Evolutionary conservation across 2,113 vertebrate species (phyloP).

Genomic region (Pampusana beccarii): DNA sequence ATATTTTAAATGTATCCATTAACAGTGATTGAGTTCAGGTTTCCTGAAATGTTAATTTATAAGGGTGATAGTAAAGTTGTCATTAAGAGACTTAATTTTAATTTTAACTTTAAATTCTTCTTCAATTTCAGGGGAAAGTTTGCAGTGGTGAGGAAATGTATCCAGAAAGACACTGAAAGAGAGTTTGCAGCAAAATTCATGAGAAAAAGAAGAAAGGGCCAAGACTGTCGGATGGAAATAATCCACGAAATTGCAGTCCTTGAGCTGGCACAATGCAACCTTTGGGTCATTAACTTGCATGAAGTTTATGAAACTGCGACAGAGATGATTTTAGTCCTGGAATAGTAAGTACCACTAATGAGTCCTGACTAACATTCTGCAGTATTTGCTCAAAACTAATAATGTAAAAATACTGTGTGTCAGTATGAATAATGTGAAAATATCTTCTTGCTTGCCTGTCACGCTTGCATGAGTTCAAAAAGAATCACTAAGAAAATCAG

Average conservation of each 20-base stretch:
- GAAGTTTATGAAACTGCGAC: constrained; percentile 91
- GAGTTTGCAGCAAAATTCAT: constrained; percentile 95
- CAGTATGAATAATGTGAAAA: background rate
- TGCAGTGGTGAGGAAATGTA: constrained; percentile 94
- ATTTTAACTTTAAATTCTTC: background rate
- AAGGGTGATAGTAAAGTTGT: background rate
- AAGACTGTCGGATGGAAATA: constrained; percentile 91
- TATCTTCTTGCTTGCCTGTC: background rate
- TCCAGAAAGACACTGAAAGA: constrained; percentile 88
- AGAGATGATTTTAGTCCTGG: constrained; percentile 93
- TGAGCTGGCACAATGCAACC: constrained; percentile 86
- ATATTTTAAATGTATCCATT: background rate
- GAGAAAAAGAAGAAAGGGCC: constrained; percentile 92
- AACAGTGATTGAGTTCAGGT: background rate
- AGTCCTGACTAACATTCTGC: background rate
- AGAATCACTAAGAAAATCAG: background rate
- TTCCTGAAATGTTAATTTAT: background rate
- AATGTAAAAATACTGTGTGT: background rate
- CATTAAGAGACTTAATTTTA: background rate
- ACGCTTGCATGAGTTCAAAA: background rate
- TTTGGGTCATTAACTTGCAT: constrained; percentile 89
- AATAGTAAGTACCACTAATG: constrained; percentile 85
- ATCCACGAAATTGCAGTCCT: constrained; percentile 94
- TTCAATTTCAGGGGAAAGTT: constrained; percentile 89
- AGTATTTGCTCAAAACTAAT: background rate